Percentiles rank a stretch among this genome's conserved stretches.
Evolutionary conservation across 2,113 vertebrate genomes (phyloP).

Genomic region (Piprites chloris): DNA sequence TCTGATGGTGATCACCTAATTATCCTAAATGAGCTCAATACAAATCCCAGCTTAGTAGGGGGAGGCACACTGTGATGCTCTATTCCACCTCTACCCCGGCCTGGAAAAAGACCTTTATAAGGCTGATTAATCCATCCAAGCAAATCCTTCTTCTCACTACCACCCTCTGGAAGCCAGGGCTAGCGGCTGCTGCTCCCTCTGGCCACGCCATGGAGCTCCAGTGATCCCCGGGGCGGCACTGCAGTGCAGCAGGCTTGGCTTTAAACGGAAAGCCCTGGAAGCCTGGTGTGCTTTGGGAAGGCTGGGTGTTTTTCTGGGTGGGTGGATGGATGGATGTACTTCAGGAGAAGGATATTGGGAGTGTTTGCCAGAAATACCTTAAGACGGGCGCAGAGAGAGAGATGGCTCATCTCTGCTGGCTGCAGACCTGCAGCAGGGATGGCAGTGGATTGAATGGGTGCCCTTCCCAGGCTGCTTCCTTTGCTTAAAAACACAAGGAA

Average conservation of each 20-base stretch:
- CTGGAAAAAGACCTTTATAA: not conserved
- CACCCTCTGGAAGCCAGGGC: not conserved
- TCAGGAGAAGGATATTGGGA: not conserved
- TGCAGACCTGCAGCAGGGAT: not conserved
- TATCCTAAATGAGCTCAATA: not conserved
- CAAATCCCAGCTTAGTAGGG: not conserved
- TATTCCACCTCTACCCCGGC: not conserved
- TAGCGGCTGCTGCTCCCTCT: not conserved
- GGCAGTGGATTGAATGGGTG: not conserved
- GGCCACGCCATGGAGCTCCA: not conserved
- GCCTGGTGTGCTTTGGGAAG: not conserved
- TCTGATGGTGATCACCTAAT: slow-evolving; percentile 34
- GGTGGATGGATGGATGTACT: not conserved
- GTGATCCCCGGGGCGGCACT: not conserved
- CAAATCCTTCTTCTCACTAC: not conserved
- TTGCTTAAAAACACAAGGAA: not conserved
- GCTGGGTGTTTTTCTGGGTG: not conserved
- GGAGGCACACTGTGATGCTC: not conserved
- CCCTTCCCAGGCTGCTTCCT: not conserved
- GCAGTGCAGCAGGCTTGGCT: not conserved
- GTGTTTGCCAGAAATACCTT: not conserved
- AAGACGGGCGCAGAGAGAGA: not conserved
- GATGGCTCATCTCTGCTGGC: not conserved
- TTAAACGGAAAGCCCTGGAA: not conserved
- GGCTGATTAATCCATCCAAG: not conserved